Conservation (phyloP, 2,113 vertebrate species). For the Oriolus oriolus region DNA sequence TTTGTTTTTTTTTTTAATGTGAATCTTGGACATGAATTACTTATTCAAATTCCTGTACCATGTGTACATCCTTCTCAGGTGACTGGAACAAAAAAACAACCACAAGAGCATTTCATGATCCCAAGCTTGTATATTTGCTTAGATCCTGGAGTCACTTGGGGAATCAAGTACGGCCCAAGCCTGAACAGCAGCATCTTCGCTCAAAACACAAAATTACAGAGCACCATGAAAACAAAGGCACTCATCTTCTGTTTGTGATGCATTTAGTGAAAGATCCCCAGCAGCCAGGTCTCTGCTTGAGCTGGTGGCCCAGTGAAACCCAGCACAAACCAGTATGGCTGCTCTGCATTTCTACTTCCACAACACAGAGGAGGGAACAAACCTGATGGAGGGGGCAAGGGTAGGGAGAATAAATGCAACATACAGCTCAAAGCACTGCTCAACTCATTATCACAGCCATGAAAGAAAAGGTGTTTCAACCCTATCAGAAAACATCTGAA, state of each 20-base stretch:
- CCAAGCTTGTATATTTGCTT: neutral
- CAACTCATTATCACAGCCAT: neutral
- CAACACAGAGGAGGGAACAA: neutral
- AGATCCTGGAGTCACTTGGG: neutral
- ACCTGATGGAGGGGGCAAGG: neutral
- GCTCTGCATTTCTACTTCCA: neutral
- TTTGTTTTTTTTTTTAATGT: neutral
- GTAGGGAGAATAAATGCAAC: neutral
- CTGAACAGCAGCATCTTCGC: neutral
- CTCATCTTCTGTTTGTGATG: neutral
- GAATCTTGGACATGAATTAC: neutral
- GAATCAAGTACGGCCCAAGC: neutral
- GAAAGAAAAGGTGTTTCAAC: neutral
- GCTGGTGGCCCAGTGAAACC: neutral
- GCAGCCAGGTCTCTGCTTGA: rapidly evolving
- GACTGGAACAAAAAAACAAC: neutral
- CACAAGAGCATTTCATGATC: neutral
- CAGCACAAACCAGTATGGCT: neutral
- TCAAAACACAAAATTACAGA: neutral
- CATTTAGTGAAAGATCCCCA: neutral
- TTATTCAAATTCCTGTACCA: neutral
- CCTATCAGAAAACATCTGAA: neutral
- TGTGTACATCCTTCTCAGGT: neutral
- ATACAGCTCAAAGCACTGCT: neutral
- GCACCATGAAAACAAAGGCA: neutral